Evolutionary conservation across 2,797 vertebrate species (phyloP), one percentile per base, ranked within the genome.

Genomic region (Geotrypetes seraphini): DNA sequence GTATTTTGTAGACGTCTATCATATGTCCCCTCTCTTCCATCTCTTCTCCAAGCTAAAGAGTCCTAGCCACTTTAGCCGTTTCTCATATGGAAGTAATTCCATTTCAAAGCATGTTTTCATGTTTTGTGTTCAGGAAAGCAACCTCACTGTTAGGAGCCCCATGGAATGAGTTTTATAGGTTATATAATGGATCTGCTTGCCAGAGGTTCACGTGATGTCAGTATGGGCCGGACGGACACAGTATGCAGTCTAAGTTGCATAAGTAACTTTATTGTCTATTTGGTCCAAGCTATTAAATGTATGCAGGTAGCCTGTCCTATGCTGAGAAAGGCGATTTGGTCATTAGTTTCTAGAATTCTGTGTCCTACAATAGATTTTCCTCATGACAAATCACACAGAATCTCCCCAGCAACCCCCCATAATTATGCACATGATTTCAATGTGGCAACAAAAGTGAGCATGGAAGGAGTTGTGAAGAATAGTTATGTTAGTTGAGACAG

Each of bases 331-430:
- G 59, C 67, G 49, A 16, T 16, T 39, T 1, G 26, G 51, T 67
- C 58, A 64, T 57, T 61, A 41, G 28, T n/a, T 23, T 57, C 47
- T 50, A 50, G 55, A 70, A 73, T 69, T 35, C 61, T 62, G 57
- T 63, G 47, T 49, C 66, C 65, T 53, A 68, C 58, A 50, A 63
- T 63, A 46, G 68, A 60, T 69, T 69, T 69, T 78, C 44, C 54
- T 73, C 49, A 39, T 78, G 66, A 71, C 46, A 75, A 75, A 81
- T 67, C 63, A 66, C 55, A 45, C 18, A 16, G 46, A 71, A 69
- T 77, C 75, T 60, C 71, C 71, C 54, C 66, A 69, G 70, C 58
- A 67, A 77, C 79, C 40, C 47, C 31, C 43, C 41, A 59, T 57
- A 65, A 67, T 76, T 79, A 71, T 61, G 60, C 53, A 36, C 43